Evolutionary conservation across 2,797 vertebrate species (phyloP), one percentile per base, ranked within the genome.

Genomic region (Bufotes viridis): DNA sequence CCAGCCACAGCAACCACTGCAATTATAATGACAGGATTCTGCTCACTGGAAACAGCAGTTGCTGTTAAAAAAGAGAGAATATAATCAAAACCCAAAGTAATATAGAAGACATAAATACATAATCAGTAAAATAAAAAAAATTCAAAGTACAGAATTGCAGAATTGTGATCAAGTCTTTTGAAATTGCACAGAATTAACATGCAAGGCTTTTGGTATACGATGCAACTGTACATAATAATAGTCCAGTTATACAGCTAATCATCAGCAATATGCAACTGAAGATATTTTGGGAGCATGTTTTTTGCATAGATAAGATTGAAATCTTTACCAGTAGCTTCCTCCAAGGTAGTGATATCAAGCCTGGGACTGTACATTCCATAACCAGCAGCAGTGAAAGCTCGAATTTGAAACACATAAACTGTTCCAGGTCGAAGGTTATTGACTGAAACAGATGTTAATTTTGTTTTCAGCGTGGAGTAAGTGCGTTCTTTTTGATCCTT

Each of bases 1-100:
- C 98, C 98, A 83, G 98, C 98, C 90, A 99, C 98, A 15, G 98
- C 98, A 90, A 99, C 98, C 93, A 99, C 98, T 15, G 98, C 98
- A 81, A 99, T 99, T 92, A 99, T 99, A 94, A 99, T 99, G 90
- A 99, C 98, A 61, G 98, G 98, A 92, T 99, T 99, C 95, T 99
- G 98, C 92, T 99, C 98, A 88, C 97, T 99, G 91, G 98, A 98
- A 92, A 99, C 97, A 18, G 97, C 97, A 0, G 98, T 98, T 18
- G 98, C 98, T 99, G 92, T 85, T 91, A 93, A 92, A 14, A 90
- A 53, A 78, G 1, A 82, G 9, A 55, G 2, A 60, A 26, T 11
- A 60, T 20, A 85, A 24, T 24, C 22, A 85, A 85, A 55, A 51
- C 29, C 67, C 7, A 51, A 75, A 75, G 15, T 75, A 61, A 17